A percentile compares a stretch with the other conserved stretches of the same genome.
phyloP scores from a whole-genome alignment of 2,113 vertebrate species.

The Romanogobio albipinnatus region DNA sequence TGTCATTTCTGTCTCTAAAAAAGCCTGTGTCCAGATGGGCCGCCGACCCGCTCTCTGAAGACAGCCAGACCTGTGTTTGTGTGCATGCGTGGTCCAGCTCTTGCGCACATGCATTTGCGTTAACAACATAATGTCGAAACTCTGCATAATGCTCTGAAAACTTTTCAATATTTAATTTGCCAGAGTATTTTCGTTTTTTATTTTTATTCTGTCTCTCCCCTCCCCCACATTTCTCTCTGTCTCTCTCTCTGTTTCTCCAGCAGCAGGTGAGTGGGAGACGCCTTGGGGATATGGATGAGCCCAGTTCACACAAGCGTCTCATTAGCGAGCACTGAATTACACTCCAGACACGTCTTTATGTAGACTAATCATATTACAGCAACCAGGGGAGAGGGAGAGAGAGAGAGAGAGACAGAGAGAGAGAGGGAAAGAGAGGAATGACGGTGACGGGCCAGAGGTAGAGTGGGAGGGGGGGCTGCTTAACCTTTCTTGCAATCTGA shows the following conservation, averaged over 20 bases:
- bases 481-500: conserved; percentile 77
- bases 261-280: conserved; percentile 76
- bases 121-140: neutral
- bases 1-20: conserved; percentile 54
- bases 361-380: conserved; percentile 84
- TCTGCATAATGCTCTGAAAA: neutral
- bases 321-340: conserved; percentile 86
- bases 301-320: conserved; percentile 80
- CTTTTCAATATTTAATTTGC: conserved; percentile 13
- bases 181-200: neutral
- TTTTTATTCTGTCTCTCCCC: neutral
- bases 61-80: conserved; percentile 37
- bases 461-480: conserved; percentile 58
- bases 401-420: conserved; percentile 27
- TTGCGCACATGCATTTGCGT: neutral
- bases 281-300: conserved; percentile 74
- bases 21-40: conserved; percentile 58
- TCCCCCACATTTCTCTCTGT: conserved; percentile 8
- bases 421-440: conserved; percentile 18
- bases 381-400: conserved; percentile 64
- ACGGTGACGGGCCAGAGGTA: conserved; percentile 52
- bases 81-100: neutral
- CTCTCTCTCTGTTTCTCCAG: conserved; percentile 35
- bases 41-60: conserved; percentile 51
- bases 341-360: conserved; percentile 82